Base-by-base conservation (phyloP, 1,140 invertebrate species). In the Steinernema feltiae region DNA sequence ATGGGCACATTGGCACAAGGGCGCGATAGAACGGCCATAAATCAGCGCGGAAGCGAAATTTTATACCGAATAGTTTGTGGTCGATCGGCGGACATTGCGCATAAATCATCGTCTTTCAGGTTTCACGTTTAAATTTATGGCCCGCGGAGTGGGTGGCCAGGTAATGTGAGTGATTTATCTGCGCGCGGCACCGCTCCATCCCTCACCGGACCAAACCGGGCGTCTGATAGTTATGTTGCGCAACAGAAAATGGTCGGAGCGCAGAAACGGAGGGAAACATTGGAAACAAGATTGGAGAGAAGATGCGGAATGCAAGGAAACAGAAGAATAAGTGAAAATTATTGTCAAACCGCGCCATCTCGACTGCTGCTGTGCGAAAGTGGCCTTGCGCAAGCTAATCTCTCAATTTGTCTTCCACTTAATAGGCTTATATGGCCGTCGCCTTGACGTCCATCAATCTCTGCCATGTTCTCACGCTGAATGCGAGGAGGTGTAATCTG, bases 71-170 rank as follows among this genome's bases (percentile, higher is more conserved):
- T 63, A 63, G 53, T 63, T 63, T 63, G 53, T 17, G 41, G 41
- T n/a, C 41, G 53, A 63, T 63, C 53, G 53, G 53, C 15, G 7
- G 53, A 12, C 12, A 27, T 27, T 27, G 24, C 24, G 53, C 53
- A 63, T 63, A 63, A 63, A 63, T 63, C 53, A 63, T 27, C 24
- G 24, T 15, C 53, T 27, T 63, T 63, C 53, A 63, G 53, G 53
- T 63, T 63, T 27, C 24, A 27, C 53, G 53, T 63, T 63, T 63
- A 63, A 63, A 63, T 63, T 63, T 63, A 63, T 63, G 53, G 53
- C 24, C 53, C 53, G 53, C 24, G 2, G 53, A 27, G 53, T 63
- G 53, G 53, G 53, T 63, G 53, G 53, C 24, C 53, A 63, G 24
- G 53, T 63, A 63, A 63, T 63, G 53, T 63, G 53, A 27, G 53